Percentiles rank a stretch among this genome's conserved stretches.
phyloP scores from a whole-genome alignment of 2,888 invertebrate species.

The Hetaerina titia region DNA sequence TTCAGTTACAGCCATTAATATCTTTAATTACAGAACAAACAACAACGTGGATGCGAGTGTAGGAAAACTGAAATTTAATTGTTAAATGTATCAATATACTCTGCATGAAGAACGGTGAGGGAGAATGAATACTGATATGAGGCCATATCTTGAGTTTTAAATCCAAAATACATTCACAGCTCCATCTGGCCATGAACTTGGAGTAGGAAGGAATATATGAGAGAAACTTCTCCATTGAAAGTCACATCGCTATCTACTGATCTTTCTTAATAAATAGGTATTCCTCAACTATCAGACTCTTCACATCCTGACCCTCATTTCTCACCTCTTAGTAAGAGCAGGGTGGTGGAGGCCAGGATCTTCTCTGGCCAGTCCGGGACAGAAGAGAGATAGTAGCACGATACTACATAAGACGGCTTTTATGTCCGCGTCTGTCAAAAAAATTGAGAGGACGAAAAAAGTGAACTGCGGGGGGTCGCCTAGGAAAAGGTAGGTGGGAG shows the following conservation, averaged over 20 bases:
- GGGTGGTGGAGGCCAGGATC: background rate
- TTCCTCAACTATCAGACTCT: background rate
- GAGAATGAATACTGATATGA: background rate
- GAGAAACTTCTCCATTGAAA: background rate
- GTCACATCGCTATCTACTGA: background rate
- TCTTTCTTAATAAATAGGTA: background rate
- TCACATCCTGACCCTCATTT: background rate
- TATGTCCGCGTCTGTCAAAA: conserved; percentile 42
- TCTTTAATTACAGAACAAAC: no score
- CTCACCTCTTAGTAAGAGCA: background rate
- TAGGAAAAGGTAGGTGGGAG: background rate
- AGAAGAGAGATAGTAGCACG: conserved; percentile 49
- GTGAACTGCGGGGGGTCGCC: conserved; percentile 47
- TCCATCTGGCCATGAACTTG: background rate
- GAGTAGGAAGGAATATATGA: background rate
- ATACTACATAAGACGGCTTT: conserved; percentile 54
- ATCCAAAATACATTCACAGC: background rate
- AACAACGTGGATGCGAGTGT: no score
- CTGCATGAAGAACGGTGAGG: no score
- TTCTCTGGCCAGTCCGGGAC: background rate
- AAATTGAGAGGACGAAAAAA: conserved; percentile 54
- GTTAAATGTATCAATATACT: no score
- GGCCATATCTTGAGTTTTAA: background rate
- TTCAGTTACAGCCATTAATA: no score
- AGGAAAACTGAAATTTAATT: no score